phyloP scores from a whole-genome alignment of 2,797 vertebrate genomes.

The Gila robusta region DNA sequence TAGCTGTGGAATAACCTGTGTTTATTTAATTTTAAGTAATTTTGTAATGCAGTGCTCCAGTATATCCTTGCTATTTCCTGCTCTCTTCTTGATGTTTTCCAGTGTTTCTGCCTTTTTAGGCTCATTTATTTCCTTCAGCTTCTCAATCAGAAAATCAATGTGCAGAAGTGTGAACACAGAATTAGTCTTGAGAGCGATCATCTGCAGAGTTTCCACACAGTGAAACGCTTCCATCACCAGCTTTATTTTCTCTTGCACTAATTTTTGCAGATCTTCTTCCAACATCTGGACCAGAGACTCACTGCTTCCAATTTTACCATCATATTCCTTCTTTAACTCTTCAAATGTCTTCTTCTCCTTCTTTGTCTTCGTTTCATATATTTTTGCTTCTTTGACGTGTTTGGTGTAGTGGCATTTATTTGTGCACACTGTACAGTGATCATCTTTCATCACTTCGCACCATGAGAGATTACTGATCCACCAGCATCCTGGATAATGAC shows the following conservation, averaged over 20 bases:
- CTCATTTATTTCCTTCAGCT: background rate
- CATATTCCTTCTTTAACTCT: background rate
- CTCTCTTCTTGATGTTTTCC: background rate
- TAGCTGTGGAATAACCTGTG: no score
- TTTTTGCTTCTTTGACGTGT: no score
- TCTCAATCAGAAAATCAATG: background rate
- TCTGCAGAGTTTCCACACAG: background rate
- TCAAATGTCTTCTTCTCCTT: no score
- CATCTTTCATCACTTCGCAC: no score
- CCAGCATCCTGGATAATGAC: no score
- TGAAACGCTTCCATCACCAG: background rate
- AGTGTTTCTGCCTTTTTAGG: background rate
- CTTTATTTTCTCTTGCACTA: background rate
- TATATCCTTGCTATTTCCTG: background rate
- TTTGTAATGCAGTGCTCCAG: no score
- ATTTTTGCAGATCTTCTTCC: background rate
- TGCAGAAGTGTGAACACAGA: rapidly evolving
- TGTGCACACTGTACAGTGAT: no score
- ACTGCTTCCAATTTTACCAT: rapidly evolving
- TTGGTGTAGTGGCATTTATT: no score
- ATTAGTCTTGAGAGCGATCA: background rate
- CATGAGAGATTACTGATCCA: no score
- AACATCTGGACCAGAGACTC: background rate
- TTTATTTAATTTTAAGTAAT: no score
- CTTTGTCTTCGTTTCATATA: no score